Percentiles rank a stretch among this genome's conserved stretches.
These are phyloP conservation scores for Phoxinus phoxinus DNA, from an alignment of 2,113 vertebrate genomes.

Conservation along the genomic window DNA sequence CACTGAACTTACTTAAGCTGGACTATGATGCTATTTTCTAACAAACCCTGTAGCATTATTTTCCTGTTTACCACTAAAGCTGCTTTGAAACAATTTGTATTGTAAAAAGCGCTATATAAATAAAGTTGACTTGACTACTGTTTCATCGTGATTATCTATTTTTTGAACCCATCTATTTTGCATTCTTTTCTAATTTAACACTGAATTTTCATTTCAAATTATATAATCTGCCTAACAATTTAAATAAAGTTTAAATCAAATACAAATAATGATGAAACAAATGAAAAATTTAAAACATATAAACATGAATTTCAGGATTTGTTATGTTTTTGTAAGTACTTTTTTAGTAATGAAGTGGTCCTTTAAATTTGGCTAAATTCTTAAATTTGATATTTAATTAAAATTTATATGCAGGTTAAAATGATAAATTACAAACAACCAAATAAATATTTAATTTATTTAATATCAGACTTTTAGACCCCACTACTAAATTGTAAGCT, in stretches of 20 bases:
- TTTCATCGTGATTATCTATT: too few relatives aligned
- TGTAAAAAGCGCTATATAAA: too few relatives aligned
- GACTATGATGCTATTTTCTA: too few relatives aligned
- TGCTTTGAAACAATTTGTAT: too few relatives aligned
- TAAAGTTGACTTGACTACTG: too few relatives aligned
- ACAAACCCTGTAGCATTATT: too few relatives aligned
- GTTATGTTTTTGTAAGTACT: not conserved
- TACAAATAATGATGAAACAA: too few relatives aligned
- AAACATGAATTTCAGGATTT: not conserved
- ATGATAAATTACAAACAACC: not conserved
- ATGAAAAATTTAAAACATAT: too few relatives aligned
- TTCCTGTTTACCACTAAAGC: too few relatives aligned
- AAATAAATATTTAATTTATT: not conserved
- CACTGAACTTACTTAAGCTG: too few relatives aligned
- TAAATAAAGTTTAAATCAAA: not conserved
- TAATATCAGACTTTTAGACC: too few relatives aligned
- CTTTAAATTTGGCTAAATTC: not conserved
- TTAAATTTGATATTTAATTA: not conserved
- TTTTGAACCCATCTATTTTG: not conserved
- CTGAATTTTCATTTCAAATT: not conserved
- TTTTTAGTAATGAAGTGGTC: not conserved
- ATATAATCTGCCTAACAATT: not conserved
- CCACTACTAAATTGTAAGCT: too few relatives aligned
- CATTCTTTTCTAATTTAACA: not conserved
- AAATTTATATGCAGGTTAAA: not conserved